phyloP scores from a whole-genome alignment of 1,140 invertebrate genomes.

The Lutraria rhynchaena region DNA sequence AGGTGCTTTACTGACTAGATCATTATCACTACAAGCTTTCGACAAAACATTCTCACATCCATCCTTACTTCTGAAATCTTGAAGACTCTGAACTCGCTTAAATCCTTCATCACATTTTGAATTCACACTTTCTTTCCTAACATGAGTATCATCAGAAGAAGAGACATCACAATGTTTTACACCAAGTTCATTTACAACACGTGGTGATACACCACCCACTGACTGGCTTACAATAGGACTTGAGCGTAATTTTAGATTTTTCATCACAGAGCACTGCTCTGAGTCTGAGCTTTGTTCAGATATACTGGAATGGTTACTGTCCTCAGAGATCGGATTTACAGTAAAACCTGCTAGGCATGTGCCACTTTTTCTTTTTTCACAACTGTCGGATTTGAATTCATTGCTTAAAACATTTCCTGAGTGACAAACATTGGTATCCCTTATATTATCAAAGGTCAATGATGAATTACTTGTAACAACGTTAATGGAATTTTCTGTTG shows the following conservation, averaged over 20 bases:
- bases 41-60: neutral
- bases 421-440: slow-evolving; percentile 60
- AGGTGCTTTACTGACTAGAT: slow-evolving; percentile 52
- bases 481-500: slow-evolving; percentile 55
- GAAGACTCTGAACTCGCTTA: slow-evolving; percentile 48
- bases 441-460: slow-evolving; percentile 71
- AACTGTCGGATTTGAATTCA: slow-evolving; percentile 2
- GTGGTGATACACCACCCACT: slow-evolving; percentile 24
- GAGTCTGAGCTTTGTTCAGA: slow-evolving; percentile 73
- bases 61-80: slow-evolving; percentile 28
- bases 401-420: neutral
- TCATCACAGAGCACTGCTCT: slow-evolving; percentile 69
- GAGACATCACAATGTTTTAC: slow-evolving; percentile 36
- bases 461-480: slow-evolving; percentile 46
- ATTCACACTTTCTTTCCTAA: neutral
- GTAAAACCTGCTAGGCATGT: slow-evolving; percentile 18
- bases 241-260: slow-evolving; percentile 67
- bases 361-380: slow-evolving; percentile 17
- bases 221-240: slow-evolving; percentile 46
- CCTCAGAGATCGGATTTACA: slow-evolving; percentile 65
- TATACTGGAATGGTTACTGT: slow-evolving; percentile 74
- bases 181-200: slow-evolving; percentile 18
- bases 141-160: slow-evolving; percentile 34
- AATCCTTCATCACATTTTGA: slow-evolving; percentile 14
- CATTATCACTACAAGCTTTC: slow-evolving; percentile 47